A percentile compares a stretch with the other conserved stretches of the same genome.
Conservation (phyloP, 2,797 vertebrate genomes). For the Sarcophilus harrisii region DNA sequence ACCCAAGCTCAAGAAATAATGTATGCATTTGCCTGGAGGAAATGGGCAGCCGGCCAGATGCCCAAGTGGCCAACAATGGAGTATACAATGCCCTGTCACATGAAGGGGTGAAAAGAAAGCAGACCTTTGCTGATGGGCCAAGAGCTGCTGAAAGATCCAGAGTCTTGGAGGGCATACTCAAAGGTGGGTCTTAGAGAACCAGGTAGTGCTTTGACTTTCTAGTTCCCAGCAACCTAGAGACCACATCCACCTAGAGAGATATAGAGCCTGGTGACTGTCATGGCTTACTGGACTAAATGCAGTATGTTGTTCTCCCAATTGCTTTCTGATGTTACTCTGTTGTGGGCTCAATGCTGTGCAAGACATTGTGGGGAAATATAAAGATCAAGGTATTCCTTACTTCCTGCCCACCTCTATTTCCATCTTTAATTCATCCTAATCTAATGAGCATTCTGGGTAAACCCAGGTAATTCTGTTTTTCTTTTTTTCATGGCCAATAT, state of each 20-base stretch:
- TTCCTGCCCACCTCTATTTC: background rate
- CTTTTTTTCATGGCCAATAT: background rate
- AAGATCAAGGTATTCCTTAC: background rate
- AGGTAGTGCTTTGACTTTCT: background rate
- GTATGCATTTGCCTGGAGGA: background rate
- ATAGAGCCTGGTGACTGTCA: background rate
- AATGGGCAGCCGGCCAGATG: background rate
- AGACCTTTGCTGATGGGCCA: background rate
- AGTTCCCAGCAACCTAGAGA: background rate
- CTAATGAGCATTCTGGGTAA: background rate
- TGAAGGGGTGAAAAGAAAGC: conserved; percentile 4
- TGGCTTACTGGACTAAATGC: background rate
- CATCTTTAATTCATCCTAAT: background rate
- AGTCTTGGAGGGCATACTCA: background rate
- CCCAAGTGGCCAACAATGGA: conserved; percentile 2
- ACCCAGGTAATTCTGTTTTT: background rate
- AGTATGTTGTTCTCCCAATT: background rate
- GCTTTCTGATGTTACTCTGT: background rate
- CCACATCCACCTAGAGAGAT: background rate
- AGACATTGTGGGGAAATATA: background rate
- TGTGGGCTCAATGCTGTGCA: background rate
- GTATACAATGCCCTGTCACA: background rate
- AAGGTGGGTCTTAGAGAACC: background rate
- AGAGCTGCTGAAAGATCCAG: background rate
- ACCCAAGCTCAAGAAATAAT: conserved; percentile 5